phyloP scores from a whole-genome alignment of 2,888 invertebrate species.

The Morpho helenor region DNA sequence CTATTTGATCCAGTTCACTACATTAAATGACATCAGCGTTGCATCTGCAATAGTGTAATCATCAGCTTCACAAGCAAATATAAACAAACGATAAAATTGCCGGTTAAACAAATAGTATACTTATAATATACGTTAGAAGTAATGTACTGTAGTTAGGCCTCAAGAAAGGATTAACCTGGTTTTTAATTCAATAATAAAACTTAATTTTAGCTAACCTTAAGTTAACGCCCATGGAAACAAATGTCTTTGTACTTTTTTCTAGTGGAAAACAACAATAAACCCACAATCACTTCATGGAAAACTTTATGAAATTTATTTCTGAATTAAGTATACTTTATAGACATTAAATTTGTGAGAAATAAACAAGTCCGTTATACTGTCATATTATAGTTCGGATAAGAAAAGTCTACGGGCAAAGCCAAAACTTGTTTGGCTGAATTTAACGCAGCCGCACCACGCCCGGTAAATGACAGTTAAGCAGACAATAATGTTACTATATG shows the following conservation, averaged over 20 bases:
- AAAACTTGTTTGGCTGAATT: slow-evolving; percentile 15
- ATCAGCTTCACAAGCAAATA: not conserved
- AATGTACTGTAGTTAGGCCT: slow-evolving; percentile 22
- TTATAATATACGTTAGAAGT: not conserved
- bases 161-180: slow-evolving; percentile 44
- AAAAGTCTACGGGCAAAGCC: slow-evolving; percentile 37
- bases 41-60: too few species aligned
- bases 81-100: not conserved
- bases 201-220: slow-evolving; percentile 62
- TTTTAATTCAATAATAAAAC: slow-evolving; percentile 67
- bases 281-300: slow-evolving; percentile 19
- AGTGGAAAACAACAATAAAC: slow-evolving; percentile 38
- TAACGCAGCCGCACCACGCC: slow-evolving; percentile 67
- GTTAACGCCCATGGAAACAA: slow-evolving; percentile 73
- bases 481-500: not conserved
- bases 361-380: slow-evolving; percentile 57
- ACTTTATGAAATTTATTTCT: slow-evolving; percentile 16
- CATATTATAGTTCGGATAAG: slow-evolving; percentile 60
- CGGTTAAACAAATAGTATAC: not conserved
- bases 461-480: slow-evolving; percentile 42
- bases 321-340: not conserved
- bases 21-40: too few species aligned
- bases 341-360: slow-evolving; percentile 40
- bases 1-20: too few species aligned
- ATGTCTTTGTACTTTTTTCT: slow-evolving; percentile 40